Evolutionary conservation across 1,140 invertebrate species (phyloP).

Genomic region (Babylonia areolata): DNA sequence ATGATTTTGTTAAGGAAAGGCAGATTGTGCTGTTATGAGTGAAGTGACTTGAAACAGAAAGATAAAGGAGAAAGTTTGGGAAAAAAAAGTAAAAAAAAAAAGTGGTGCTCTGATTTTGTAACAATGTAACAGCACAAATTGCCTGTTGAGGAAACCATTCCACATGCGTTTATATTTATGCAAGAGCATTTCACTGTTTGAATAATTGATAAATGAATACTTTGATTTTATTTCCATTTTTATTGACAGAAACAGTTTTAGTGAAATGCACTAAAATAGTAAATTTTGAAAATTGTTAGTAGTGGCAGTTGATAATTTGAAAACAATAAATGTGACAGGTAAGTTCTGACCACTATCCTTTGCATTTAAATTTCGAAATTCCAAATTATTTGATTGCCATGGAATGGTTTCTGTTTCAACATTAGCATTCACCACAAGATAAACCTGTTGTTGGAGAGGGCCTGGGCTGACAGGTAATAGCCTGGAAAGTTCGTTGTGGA

Average conservation of each 20-base stretch:
- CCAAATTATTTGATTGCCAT: not conserved
- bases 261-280: too few species aligned
- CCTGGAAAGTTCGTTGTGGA: slow-evolving; percentile 48
- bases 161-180: not conserved
- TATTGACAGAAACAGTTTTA: too few species aligned
- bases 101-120: not conserved
- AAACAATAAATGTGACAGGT: too few species aligned
- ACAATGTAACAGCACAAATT: slow-evolving; percentile 14
- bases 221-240: not conserved
- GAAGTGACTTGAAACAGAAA: not conserved
- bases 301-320: too few species aligned
- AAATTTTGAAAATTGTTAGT: too few species aligned
- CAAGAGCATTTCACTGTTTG: not conserved
- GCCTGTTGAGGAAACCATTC: slow-evolving; percentile 8
- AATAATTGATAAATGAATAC: not conserved
- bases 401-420: slow-evolving; percentile 33
- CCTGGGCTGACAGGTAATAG: slow-evolving; percentile 56
- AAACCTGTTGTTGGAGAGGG: slow-evolving; percentile 53
- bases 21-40: slow-evolving; percentile 6
- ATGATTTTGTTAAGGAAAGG: not conserved
- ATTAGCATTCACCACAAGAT: slow-evolving; percentile 42
- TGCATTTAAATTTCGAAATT: not conserved
- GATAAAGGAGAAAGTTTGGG: not conserved
- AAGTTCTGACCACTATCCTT: too few species aligned
- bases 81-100: not conserved